A percentile compares a stretch with the other conserved stretches of the same genome.
These are phyloP conservation scores for Spodoptera frugiperda DNA, from an alignment of 1,140 invertebrate genomes.

Conservation along the genomic window DNA sequence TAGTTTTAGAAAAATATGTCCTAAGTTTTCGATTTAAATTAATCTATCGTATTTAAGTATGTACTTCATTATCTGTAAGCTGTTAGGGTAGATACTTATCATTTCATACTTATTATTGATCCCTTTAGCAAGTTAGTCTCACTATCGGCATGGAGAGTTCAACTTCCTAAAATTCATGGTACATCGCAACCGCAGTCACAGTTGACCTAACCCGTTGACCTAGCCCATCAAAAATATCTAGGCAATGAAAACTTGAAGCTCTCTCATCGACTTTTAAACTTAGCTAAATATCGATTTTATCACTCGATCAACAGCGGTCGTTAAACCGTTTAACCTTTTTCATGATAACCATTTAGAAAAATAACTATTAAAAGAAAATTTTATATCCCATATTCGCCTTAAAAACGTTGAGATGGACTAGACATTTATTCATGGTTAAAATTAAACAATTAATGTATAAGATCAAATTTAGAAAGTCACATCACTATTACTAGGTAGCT, in stretches of 20 bases:
- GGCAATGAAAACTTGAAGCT: neutral
- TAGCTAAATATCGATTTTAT: neutral
- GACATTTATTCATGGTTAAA: conserved; percentile 23
- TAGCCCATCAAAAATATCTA: neutral
- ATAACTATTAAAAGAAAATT: conserved; percentile 75
- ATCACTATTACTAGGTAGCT: too few relatives aligned
- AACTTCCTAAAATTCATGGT: too few relatives aligned
- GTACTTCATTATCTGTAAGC: too few relatives aligned
- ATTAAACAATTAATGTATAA: conserved; percentile 3
- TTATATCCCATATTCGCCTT: conserved; percentile 59
- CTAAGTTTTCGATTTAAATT: too few relatives aligned
- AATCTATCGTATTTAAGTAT: too few relatives aligned
- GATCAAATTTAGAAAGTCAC: conserved; percentile 5
- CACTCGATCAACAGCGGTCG: neutral
- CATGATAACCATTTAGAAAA: conserved; percentile 72
- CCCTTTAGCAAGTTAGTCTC: too few relatives aligned
- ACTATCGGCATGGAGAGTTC: too few relatives aligned
- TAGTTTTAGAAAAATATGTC: too few relatives aligned
- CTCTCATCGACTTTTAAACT: neutral
- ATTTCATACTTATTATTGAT: too few relatives aligned
- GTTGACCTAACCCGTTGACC: neutral
- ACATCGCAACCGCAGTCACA: too few relatives aligned
- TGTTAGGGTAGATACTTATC: too few relatives aligned
- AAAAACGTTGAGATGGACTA: conserved; percentile 51
- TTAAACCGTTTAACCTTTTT: conserved; percentile 25